A percentile compares a stretch with the other conserved stretches of the same genome.
These are phyloP conservation scores for Leptarthrus brevirostris DNA, from an alignment of 2,888 invertebrate species.

Conservation along the genomic window DNA sequence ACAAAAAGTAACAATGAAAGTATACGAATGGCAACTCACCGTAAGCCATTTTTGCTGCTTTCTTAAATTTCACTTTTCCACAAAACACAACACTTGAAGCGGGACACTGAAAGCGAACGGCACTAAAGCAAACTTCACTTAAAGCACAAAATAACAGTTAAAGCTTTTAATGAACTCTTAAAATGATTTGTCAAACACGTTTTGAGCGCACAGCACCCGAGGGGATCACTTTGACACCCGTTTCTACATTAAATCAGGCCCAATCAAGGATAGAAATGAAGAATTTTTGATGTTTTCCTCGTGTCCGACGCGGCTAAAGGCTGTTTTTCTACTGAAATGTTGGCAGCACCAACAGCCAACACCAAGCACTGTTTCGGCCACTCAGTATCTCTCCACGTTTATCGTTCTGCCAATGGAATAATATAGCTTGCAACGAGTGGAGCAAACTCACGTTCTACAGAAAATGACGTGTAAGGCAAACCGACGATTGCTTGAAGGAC, in stretches of 20 bases:
- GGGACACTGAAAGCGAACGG: not conserved
- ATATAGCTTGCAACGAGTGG: not conserved
- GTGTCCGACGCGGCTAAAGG: not conserved
- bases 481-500: not conserved
- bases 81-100: constrained; percentile 6
- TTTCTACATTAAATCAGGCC: constrained; percentile 39
- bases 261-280: not conserved
- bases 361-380: constrained; percentile 3
- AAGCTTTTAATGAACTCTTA: constrained; percentile 44
- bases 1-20: not conserved
- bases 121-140: constrained; percentile 20
- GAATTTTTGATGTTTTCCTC: not conserved
- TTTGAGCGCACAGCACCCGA: constrained; percentile 26
- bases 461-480: not conserved
- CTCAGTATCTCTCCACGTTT: too few relatives aligned
- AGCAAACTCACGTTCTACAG: not conserved
- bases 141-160: constrained; percentile 24
- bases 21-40: constrained; percentile 44
- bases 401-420: constrained; percentile 7
- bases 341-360: constrained; percentile 30
- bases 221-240: constrained; percentile 27
- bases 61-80: constrained; percentile 9
- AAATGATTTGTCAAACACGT: constrained; percentile 46
- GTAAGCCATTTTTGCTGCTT: constrained; percentile 50
- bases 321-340: constrained; percentile 50